Base-by-base conservation (phyloP, 2,797 vertebrate species). In the Gobio occitaniae region DNA sequence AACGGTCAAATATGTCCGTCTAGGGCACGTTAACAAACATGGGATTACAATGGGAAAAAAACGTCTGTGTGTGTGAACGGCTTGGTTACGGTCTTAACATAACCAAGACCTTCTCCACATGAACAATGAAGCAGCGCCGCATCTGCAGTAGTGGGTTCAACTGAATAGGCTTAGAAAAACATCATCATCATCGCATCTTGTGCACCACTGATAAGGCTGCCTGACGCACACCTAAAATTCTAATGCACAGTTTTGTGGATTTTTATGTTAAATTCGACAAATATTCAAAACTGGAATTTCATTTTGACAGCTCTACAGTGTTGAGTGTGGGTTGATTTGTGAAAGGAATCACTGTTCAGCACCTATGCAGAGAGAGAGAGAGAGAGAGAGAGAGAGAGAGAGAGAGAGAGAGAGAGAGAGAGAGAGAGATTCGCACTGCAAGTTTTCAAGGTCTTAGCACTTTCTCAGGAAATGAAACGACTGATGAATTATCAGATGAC, bases 401-500 rank as follows among this genome's bases (percentile, higher is more conserved):
- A n/a, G n/a, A n/a, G n/a, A n/a, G n/a, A n/a, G n/a, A n/a, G n/a
- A n/a, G n/a, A n/a, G n/a, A n/a, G n/a, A n/a, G n/a, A n/a, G n/a
- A n/a, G 19, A 76, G 36, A 44, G 66, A 77, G 89, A 87, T 78
- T 87, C 86, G 63, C 89, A 86, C 48, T 87, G 89, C 63, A 90
- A 91, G 90, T 86, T 88, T 85, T 88, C 89, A 85, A 87, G 68
- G 85, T 83, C 84, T 81, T 84, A 87, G 89, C 87, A 81, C 86
- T 88, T 82, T 90, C 89, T 94, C 93, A 95, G 93, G 93, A 93
- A 91, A 84, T 77, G 21, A 70, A 86, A 90, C 63, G 86, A 83
- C 87, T 61, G 72, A 75, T 90, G 66, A 59, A 25, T 74, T 88
- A 44, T 44, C 41, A 44, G 41, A 9, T 44, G 41, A 44, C 44